Evolutionary conservation across 2,888 invertebrate species (phyloP).

Genomic region (Drosophila melanosoma): DNA sequence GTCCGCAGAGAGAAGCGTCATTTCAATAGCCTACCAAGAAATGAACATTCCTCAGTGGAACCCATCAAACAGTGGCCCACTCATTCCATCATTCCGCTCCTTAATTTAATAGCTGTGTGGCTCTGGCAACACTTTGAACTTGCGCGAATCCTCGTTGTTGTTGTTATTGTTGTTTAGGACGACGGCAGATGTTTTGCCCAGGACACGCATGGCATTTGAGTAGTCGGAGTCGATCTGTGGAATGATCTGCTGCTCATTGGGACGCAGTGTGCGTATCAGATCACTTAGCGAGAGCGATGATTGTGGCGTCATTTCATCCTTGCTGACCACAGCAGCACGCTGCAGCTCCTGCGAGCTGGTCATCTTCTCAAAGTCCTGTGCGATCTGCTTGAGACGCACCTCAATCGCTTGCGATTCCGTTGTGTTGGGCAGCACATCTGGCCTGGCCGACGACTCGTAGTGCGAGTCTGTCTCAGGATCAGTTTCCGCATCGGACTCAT

Average conservation of each 20-base stretch:
- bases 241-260: conserved; percentile 84
- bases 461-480: conserved; percentile 55
- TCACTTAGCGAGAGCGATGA: conserved; percentile 84
- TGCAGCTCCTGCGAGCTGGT: conserved; percentile 73
- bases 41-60: conserved; percentile 78
- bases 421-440: conserved; percentile 56
- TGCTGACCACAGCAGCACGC: conserved; percentile 55
- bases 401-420: conserved; percentile 83
- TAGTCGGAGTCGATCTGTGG: conserved; percentile 85
- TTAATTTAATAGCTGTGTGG: conserved; percentile 43
- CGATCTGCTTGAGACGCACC: conserved; percentile 83
- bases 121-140: conserved; percentile 59
- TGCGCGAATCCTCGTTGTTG: conserved; percentile 69
- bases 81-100: background rate
- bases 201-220: conserved; percentile 85
- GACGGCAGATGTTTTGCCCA: conserved; percentile 82
- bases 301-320: conserved; percentile 83
- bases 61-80: conserved; percentile 28
- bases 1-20: conserved; percentile 77
- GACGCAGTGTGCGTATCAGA: conserved; percentile 84
- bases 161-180: conserved; percentile 37
- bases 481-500: conserved; percentile 36
- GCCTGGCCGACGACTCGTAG: conserved; percentile 28
- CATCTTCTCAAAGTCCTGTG: conserved; percentile 84
- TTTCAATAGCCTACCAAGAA: conserved; percentile 42